Evolutionary conservation across 2,888 invertebrate species (phyloP), one percentile per base, ranked within the genome.

Genomic region (Eubasilissa splendida): DNA sequence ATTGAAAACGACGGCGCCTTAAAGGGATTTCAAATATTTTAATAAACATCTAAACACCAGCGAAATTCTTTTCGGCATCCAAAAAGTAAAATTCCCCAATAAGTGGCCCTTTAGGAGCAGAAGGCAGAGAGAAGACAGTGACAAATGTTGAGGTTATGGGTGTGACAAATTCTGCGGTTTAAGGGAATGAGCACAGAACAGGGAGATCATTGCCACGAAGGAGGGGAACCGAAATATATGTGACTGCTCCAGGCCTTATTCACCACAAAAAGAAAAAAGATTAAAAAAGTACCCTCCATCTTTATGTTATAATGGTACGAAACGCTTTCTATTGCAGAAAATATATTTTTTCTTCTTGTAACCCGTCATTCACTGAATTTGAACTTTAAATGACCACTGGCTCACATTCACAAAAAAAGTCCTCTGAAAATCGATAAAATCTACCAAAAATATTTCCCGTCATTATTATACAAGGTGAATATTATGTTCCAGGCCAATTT

Each of bases 71-170:
- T 12, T 12, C n/a, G 52, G 12, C 50, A 70, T 70, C 53, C 31
- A 12, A 70, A 70, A 70, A 53, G 53, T 70, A 53, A 70, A 70
- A 70, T 70, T 70, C 53, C 70, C 70, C 68, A 68, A 68, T 68
- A 68, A 68, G 68, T 68, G 70, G 70, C 11, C 70, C 70, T 53
- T n/a, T 68, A 68, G 68, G 42, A 65, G 31, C 33, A 60, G 31
- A 31, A n/a, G 50, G 66, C 4, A 12, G 42, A 42, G 53, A 31
- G 70, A n/a, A 50, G 68, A 68, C 68, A 68, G 70, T 70, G 70
- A 53, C 70, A 70, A 70, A 70, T 53, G 52, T 52, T 53, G 53
- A n/a, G 52, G 14, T 31, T 14, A 22, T 53, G 53, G 22, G 22
- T 70, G 70, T 22, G 14, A 53, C 53, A 70, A 70, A 70, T 70